Percentiles rank a stretch among this genome's conserved stretches.
These are phyloP conservation scores for Pseudochirops corinnae DNA, from an alignment of 2,797 vertebrate genomes.

Conservation along the genomic window DNA sequence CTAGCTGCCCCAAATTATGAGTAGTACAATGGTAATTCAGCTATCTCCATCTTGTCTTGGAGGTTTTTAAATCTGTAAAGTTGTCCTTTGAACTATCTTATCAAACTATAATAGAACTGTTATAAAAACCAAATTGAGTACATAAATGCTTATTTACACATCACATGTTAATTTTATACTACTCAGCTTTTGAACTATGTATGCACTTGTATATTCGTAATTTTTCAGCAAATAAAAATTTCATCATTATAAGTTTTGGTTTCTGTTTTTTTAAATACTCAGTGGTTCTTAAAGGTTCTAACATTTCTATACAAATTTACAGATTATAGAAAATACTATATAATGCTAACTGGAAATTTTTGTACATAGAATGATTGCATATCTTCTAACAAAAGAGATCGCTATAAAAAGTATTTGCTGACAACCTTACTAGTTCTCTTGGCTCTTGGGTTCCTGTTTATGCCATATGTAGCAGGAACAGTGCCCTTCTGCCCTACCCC, in stretches of 20 bases:
- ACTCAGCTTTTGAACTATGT: slow-evolving; percentile 68
- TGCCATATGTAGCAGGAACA: too few species aligned
- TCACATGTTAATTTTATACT: slow-evolving; percentile 73
- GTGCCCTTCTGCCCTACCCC: too few species aligned
- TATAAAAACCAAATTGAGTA: slow-evolving; percentile 53
- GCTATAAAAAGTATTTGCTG: background rate
- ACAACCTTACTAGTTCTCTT: background rate
- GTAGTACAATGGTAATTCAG: slow-evolving; percentile 16
- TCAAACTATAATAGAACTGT: slow-evolving; percentile 53
- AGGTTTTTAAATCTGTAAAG: slow-evolving; percentile 59
- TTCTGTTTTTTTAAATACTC: slow-evolving; percentile 35
- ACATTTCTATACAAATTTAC: background rate
- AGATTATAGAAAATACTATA: background rate
- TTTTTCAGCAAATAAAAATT: slow-evolving; percentile 80
- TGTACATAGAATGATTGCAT: background rate
- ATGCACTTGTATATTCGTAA: slow-evolving; percentile 76
- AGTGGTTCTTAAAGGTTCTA: background rate
- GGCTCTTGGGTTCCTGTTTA: background rate
- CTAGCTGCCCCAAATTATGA: slow-evolving; percentile 42
- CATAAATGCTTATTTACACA: slow-evolving; percentile 51
- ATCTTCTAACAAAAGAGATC: background rate
- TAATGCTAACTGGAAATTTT: background rate
- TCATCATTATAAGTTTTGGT: slow-evolving; percentile 65
- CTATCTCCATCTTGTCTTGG: slow-evolving; percentile 46
- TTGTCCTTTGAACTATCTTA: slow-evolving; percentile 49